Conservation (phyloP, 2,888 invertebrate genomes). For the Branchipolynoe longqiensis region DNA sequence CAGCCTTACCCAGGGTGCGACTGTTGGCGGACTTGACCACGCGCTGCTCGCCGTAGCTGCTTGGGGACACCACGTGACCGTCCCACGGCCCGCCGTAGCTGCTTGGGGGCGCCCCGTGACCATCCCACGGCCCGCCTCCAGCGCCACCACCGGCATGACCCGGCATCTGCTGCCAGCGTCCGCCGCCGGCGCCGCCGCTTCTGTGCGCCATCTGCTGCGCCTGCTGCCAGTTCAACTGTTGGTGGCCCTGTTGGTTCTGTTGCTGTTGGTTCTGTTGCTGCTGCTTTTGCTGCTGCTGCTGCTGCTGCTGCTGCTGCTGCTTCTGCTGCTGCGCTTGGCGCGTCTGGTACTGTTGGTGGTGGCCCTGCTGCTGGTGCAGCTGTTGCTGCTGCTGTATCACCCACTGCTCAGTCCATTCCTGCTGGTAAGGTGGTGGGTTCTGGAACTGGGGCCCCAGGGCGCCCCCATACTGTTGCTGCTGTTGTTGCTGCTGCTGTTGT, state of each 20-base stretch:
- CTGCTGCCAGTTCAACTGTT: not conserved
- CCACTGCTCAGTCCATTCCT: slow-evolving; percentile 36
- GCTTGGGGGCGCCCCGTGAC: not conserved
- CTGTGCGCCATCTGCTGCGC: slow-evolving; percentile 23
- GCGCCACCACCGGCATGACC: not conserved
- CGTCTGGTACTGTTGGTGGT: slow-evolving; percentile 32
- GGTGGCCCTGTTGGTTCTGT: slow-evolving; percentile 27
- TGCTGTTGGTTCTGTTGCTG: slow-evolving; percentile 45
- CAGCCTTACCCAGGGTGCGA: slow-evolving; percentile 41
- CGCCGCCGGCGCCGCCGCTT: not conserved
- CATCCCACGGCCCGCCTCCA: not conserved
- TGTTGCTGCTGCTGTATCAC: slow-evolving; percentile 43
- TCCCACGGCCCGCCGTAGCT: not conserved
- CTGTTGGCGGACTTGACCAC: slow-evolving; percentile 33
- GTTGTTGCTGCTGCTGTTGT: no score
- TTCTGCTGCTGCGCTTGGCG: no score
- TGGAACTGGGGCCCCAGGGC: slow-evolving; percentile 42
- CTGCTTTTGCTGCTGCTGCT: slow-evolving; percentile 57
- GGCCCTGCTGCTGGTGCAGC: slow-evolving; percentile 40
- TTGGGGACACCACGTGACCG: not conserved
- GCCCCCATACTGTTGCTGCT: slow-evolving; percentile 4
- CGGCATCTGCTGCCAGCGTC: not conserved
- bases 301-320: slow-evolving; percentile 19
- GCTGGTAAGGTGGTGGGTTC: slow-evolving; percentile 41
- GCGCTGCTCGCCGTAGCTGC: slow-evolving; percentile 13